phyloP scores from a whole-genome alignment of 2,888 invertebrate genomes.

The Aradus depressus region DNA sequence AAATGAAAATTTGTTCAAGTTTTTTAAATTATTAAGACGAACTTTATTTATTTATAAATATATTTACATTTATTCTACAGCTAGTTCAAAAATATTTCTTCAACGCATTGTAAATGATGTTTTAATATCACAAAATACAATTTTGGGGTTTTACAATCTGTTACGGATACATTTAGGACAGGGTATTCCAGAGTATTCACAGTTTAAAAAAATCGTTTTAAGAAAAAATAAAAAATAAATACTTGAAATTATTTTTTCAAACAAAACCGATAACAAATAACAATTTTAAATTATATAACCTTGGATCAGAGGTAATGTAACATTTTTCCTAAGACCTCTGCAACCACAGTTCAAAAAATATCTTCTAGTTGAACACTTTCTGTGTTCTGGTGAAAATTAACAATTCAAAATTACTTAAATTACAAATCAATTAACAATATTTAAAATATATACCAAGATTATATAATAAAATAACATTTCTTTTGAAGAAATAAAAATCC shows the following conservation, averaged over 20 bases:
- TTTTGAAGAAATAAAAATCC: slow-evolving; percentile 19
- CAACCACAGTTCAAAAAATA: slow-evolving; percentile 4
- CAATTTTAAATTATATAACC: not conserved
- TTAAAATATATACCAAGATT: slow-evolving; percentile 18
- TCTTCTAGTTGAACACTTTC: slow-evolving; percentile 4
- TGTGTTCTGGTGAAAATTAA: slow-evolving; percentile 7
- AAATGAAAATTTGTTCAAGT: too few species aligned
- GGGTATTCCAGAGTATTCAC: too few species aligned
- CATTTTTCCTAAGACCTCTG: not conserved
- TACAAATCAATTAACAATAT: slow-evolving; percentile 16
- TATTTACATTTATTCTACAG: too few species aligned
- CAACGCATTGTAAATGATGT: too few species aligned
- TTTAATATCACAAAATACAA: too few species aligned
- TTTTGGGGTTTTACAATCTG: too few species aligned
- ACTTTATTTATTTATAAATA: too few species aligned
- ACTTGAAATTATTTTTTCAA: not conserved
- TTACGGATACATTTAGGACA: too few species aligned
- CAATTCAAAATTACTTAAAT: slow-evolving; percentile 10
- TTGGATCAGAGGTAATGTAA: too few species aligned
- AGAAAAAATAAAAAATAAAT: not conserved
- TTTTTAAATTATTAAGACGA: too few species aligned
- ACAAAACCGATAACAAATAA: not conserved
- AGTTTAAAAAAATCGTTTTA: too few species aligned
- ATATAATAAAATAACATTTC: slow-evolving; percentile 20
- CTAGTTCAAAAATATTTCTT: too few species aligned